phyloP scores from a whole-genome alignment of 1,140 invertebrate species.

The Radopholus similis region DNA sequence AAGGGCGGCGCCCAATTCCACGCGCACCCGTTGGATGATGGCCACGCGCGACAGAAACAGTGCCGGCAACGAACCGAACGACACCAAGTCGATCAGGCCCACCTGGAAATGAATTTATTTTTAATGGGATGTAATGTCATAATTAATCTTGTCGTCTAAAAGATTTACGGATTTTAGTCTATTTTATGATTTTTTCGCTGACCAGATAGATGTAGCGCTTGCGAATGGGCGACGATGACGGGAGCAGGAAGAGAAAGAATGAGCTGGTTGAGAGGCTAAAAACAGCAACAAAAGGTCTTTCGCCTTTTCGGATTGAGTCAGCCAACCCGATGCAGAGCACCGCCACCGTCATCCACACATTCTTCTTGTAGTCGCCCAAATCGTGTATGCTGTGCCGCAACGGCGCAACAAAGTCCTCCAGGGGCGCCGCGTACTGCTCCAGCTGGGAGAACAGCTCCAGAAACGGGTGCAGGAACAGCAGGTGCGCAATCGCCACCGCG shows the following conservation, averaged over 20 bases:
- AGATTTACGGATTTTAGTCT: not conserved
- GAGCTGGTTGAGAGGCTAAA: constrained; percentile 38
- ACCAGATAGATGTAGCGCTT: constrained; percentile 23
- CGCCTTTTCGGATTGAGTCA: no score
- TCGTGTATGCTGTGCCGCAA: not conserved
- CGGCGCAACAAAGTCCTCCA: constrained; percentile 18
- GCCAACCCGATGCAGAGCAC: constrained; percentile 51
- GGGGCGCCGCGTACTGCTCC: constrained; percentile 32
- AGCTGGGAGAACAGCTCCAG: constrained; percentile 34
- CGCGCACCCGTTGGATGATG: constrained; percentile 26
- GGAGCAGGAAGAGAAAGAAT: constrained; percentile 50
- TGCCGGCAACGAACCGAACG: constrained; percentile 32
- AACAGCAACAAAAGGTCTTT: no score
- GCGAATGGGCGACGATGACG: constrained; percentile 23
- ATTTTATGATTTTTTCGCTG: not conserved
- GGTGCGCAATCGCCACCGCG: constrained; percentile 34
- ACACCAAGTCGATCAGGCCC: constrained; percentile 36
- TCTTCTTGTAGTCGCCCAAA: constrained; percentile 47
- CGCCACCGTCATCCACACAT: constrained; percentile 57
- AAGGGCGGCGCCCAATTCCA: constrained; percentile 8
- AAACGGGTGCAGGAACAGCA: constrained; percentile 37
- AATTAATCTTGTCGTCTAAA: not conserved
- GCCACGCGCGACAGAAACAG: constrained; percentile 22
- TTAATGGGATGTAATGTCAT: not conserved
- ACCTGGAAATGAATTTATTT: constrained; percentile 14